phyloP scores from a whole-genome alignment of 2,888 invertebrate genomes.

The Trypoxylon attenuatum region DNA sequence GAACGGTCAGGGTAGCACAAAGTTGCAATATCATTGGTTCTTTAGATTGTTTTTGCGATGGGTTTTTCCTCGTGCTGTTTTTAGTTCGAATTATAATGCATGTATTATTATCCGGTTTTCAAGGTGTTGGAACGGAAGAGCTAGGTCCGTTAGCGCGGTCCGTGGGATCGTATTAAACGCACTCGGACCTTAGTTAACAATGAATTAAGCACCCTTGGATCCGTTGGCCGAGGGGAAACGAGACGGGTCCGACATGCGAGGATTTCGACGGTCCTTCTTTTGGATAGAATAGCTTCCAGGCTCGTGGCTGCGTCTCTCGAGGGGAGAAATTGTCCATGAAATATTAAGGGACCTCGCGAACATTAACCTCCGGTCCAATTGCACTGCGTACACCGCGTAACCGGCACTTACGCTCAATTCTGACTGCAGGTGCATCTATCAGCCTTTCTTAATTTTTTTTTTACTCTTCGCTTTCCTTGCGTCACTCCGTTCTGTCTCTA shows the following conservation, averaged over 20 bases:
- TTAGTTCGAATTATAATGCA: background rate
- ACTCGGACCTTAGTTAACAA: constrained; percentile 57
- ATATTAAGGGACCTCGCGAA: constrained; percentile 62
- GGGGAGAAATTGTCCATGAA: constrained; percentile 67
- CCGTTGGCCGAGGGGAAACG: constrained; percentile 36
- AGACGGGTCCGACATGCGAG: constrained; percentile 56
- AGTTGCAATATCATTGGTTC: no score
- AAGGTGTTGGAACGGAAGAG: constrained; percentile 48
- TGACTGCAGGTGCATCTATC: constrained; percentile 47
- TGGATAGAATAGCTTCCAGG: constrained; percentile 58
- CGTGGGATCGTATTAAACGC: constrained; percentile 45
- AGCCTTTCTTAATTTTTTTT: no score
- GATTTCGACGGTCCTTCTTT: constrained; percentile 56
- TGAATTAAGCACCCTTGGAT: constrained; percentile 59
- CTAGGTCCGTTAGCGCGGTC: constrained; percentile 43
- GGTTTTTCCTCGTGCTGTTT: no score
- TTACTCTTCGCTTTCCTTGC: no score
- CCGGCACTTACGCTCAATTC: constrained; percentile 47
- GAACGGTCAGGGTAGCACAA: no score
- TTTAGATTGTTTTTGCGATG: no score
- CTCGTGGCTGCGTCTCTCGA: constrained; percentile 53
- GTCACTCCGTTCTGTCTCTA: constrained; percentile 2
- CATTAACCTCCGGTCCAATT: constrained; percentile 57
- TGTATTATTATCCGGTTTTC: constrained; percentile 1
- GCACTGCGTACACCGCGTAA: constrained; percentile 42